Evolutionary conservation across 2,888 invertebrate genomes (phyloP).

Genomic region (Nyleta sp.): DNA sequence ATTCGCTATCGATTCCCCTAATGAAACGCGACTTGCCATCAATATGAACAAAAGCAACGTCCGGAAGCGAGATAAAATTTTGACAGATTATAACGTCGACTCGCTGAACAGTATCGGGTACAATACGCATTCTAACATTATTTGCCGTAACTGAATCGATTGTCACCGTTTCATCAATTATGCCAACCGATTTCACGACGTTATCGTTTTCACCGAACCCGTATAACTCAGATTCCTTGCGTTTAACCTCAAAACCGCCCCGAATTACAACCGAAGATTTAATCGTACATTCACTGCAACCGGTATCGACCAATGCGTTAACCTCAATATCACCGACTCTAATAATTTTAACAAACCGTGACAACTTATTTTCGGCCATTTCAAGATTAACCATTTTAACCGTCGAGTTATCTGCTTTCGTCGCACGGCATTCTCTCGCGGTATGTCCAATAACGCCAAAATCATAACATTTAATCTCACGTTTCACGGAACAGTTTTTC

Average conservation of each 20-base stretch:
- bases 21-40: slow-evolving; percentile 7
- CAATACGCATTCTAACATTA: slow-evolving; percentile 36
- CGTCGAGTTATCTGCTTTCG: no score
- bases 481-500: no score
- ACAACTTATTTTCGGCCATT: neutral
- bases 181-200: slow-evolving; percentile 48
- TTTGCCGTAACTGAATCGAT: slow-evolving; percentile 60
- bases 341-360: slow-evolving; percentile 19
- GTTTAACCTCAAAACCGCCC: slow-evolving; percentile 6
- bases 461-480: neutral
- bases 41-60: neutral
- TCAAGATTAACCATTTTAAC: no score
- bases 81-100: slow-evolving; percentile 22
- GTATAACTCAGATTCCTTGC: slow-evolving; percentile 11
- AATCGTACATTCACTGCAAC: slow-evolving; percentile 25
- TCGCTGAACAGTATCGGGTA: slow-evolving; percentile 27
- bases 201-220: slow-evolving; percentile 3
- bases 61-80: slow-evolving; percentile 20
- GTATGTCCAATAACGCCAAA: neutral
- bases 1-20: neutral
- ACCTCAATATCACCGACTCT: slow-evolving; percentile 5
- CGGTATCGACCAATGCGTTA: slow-evolving; percentile 18
- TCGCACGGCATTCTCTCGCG: no score
- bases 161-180: slow-evolving; percentile 36
- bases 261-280: slow-evolving; percentile 13